Base-by-base conservation (phyloP, 2,797 vertebrate genomes). In the Enteromius argenteus region DNA sequence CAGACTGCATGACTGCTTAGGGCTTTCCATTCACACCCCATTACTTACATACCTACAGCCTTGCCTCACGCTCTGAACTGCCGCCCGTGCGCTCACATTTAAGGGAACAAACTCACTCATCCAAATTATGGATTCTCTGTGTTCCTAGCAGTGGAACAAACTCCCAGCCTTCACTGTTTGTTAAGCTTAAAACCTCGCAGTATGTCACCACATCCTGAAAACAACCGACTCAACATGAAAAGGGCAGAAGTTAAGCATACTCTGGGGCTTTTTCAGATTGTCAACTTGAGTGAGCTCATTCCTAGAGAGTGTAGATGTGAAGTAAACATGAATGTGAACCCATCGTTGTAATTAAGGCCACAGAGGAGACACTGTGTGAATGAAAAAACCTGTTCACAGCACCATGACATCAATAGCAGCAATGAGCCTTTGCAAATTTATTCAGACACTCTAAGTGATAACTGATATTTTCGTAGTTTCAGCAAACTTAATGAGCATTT, bases 11-110 rank as follows among this genome's bases (percentile, higher is more conserved):
- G 60, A 53, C 81, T 75, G 72, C 72, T 56, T 42, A n/a, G 46
- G 60, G 72, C 81, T 39, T 67, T 83, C 60, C 35, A 67, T 67
- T 83, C 72, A 83, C 81, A 83, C 72, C 72, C 81, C 72, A 83
- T 83, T 76, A 76, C 81, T 67, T 83, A 53, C n/a, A 53, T 9
- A 42, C 60, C 81, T 37, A 75, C 58, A 75, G 46, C 81, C 35
- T 23, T 83, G 60, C 30, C 35, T 14, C 72, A 30, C 60, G 39
- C 60, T 75, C 58, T 66, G 60, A 76, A 53, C 71, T 37, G 71
- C 72, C 39, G 32, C 58, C 44, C 14, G 32, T 75, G 46, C 39
- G 2, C 71, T 83, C 44, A 83, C 46, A 66, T 75, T 66, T 49
- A 15, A 62, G 35, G 60, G 72, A 83, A 75, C 71, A 83, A 67